phyloP scores from a whole-genome alignment of 2,797 vertebrate species.

The Hyperoplus lanceolatus region DNA sequence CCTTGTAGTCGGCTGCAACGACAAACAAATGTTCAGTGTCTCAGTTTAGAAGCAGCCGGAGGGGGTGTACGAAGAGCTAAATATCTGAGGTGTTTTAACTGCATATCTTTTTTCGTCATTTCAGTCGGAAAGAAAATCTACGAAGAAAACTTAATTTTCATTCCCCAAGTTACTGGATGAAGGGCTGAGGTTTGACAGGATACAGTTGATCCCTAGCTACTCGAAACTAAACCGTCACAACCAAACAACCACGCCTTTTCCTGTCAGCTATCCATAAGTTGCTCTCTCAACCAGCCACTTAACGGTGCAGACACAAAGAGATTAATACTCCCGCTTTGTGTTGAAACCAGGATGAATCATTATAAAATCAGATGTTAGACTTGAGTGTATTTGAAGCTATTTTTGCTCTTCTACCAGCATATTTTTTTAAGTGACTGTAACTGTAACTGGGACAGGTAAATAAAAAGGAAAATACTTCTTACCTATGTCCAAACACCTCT shows the following conservation, averaged over 20 bases:
- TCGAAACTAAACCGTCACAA: slow-evolving; percentile 1
- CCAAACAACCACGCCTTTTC: slow-evolving; percentile 29
- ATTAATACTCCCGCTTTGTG: not conserved
- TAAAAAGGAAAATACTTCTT: slow-evolving; percentile 56
- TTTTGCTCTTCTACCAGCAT: not conserved
- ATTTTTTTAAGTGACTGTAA: not conserved
- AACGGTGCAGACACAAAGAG: slow-evolving; percentile 16
- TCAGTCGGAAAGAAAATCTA: too few species aligned
- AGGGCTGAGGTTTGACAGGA: not conserved
- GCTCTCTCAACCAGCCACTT: slow-evolving; percentile 20
- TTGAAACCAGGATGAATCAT: slow-evolving; percentile 11
- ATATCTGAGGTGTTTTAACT: not conserved
- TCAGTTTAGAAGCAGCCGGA: not conserved
- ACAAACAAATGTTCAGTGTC: slow-evolving; percentile 13
- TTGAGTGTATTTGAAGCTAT: not conserved
- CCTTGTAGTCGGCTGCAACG: slow-evolving; percentile 95
- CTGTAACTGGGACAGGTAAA: not conserved
- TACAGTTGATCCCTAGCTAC: slow-evolving; percentile 16
- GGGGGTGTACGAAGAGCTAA: not conserved
- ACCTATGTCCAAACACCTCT: slow-evolving; percentile 99
- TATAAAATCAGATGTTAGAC: not conserved
- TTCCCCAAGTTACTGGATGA: not conserved
- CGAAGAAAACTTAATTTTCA: not conserved
- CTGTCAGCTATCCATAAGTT: slow-evolving; percentile 11
- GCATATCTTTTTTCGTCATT: not conserved